Evolutionary conservation across 2,888 invertebrate species (phyloP), one percentile per base, ranked within the genome.

Genomic region (Cordilura impudica): DNA sequence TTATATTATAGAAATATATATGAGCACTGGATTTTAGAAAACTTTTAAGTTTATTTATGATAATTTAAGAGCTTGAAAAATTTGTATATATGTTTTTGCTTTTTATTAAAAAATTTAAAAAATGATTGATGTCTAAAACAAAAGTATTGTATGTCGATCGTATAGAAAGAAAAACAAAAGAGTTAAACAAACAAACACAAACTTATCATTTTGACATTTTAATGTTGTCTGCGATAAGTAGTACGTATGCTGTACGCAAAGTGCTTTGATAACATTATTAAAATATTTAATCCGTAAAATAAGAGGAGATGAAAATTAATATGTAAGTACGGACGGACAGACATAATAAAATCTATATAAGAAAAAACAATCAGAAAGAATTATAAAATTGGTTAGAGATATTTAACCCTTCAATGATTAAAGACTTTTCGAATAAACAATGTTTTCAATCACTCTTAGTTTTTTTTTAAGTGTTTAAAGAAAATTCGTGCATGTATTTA

Each of bases 201-300:
- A 74, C 76, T 76, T 74, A 81, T 78, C 70, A 81, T 81, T 78
- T 76, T 76, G 80, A 78, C 78, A 73, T 66, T 71, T 71, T 76
- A 74, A 75, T 78, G 70, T 63, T 29, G 16, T 74, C 49, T 56
- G 35, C 16, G 56, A 21, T 56, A 65, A 72, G 56, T 47, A 49
- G 56, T 47, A n/a, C n/a, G 2, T 39, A 4, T 12, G 23, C 10
- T 21, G 63, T 63, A 51, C 51, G 49, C 51, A 63, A 63, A 51
- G 63, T 63, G 63, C 21, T 51, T 35, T 21, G 63, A 63, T 63
- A 63, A 63, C 21, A 58, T 60, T 16, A 14, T 23, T 5, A 23
- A 26, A 53, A 53, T 14, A 19, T 12, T 12, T 21, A n/a, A n/a
- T n/a, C n/a, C n/a, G n/a, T n/a, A n/a, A 56, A 45, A 26, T 16